A percentile compares a stretch with the other conserved stretches of the same genome.
These are phyloP conservation scores for Araneus ventricosus DNA, from an alignment of 1,140 invertebrate genomes.

Conservation along the genomic window DNA sequence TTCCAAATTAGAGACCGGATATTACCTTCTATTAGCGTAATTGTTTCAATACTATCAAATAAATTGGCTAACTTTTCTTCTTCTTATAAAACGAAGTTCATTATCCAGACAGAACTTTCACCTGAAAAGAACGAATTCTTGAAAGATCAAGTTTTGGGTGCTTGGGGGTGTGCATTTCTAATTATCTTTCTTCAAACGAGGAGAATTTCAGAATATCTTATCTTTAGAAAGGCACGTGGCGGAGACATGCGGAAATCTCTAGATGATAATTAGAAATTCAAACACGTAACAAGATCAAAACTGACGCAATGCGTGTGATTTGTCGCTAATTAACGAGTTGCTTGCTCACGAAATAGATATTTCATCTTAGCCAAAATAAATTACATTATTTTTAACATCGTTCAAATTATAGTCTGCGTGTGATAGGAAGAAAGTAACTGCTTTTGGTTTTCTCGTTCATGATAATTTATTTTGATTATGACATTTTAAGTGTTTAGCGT, in stretches of 20 bases:
- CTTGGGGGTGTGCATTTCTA: neutral
- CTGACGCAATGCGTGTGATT: neutral
- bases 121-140: neutral
- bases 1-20: too few relatives aligned
- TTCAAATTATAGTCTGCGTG: too few relatives aligned
- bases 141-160: neutral
- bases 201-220: neutral
- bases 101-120: neutral
- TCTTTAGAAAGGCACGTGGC: neutral
- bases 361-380: too few relatives aligned
- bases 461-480: too few relatives aligned
- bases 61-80: neutral
- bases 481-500: too few relatives aligned
- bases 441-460: too few relatives aligned
- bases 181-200: neutral
- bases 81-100: neutral
- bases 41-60: too few relatives aligned
- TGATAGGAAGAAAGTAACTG: too few relatives aligned
- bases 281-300: neutral
- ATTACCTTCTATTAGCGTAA: too few relatives aligned
- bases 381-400: too few relatives aligned
- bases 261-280: neutral
- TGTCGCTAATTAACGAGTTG: too few relatives aligned
- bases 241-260: neutral
- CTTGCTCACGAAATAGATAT: too few relatives aligned